Base-by-base conservation (phyloP, 2,113 vertebrate species). In the Bufo bufo region DNA sequence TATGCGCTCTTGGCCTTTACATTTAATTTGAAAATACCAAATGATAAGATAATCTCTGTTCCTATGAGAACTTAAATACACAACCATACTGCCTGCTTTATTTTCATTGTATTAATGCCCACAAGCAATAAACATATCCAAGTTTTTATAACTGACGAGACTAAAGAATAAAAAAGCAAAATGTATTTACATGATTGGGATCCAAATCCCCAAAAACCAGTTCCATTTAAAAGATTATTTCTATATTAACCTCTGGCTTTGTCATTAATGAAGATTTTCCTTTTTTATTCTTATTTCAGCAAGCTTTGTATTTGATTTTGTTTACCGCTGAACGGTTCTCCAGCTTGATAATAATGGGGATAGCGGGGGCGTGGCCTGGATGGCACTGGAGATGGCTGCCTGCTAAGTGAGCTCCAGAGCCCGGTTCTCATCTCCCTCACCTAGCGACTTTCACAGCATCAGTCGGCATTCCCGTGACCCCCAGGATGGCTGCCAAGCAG, bases 11-110 rank as follows among this genome's bases (percentile, higher is more conserved):
- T 56, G 50, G 20, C 61, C 79, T 87, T 74, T 75, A 75, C 71
- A 17, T 82, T 52, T 88, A 83, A 88, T 77, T 75, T 50, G 80
- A 86, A 79, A 87, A 69, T 71, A 79, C 61, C 47, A 87, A 16
- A 66, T 69, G 59, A 17, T 79, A 80, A 87, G 59, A 17, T 79
- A 80, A 87, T 87, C 61, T 69, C 23, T 43, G 20, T 69, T 65
- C 20, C 77, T 56, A 79, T 82, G 33, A 59, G 75, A 80, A 33
- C 9, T 4, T 12, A 43, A 14, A 66, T 16, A 65, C 54, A 71
- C 12, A 65, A 49, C 14, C n/a, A 19, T 47, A n/a, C 20, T 16
- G 14, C 45, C 23, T 11, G 17, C 72, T 58, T 58, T 81, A 65
- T 86, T 86, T 78, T 86, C 13, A 86, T 86, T 65, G 56, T 61